Evolutionary conservation across 2,888 invertebrate genomes (phyloP), one percentile per base, ranked within the genome.

Genomic region (Acrocyrtus sp.): DNA sequence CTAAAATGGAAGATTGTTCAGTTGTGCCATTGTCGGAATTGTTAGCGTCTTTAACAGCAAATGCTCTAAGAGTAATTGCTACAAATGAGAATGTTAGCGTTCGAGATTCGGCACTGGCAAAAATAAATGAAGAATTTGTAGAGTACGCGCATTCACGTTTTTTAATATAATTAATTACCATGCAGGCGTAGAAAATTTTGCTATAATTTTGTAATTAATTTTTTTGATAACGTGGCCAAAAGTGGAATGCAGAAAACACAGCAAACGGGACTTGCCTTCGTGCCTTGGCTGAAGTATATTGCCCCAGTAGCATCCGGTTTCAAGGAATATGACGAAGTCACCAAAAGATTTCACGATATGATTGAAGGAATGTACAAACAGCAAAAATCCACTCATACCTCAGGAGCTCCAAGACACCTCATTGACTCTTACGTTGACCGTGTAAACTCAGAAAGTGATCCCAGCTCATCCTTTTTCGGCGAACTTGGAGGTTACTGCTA

Each of bases 391-490:
- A 54, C 50, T 6, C 60, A 50, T 19, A 19, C 43, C 21, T 56
- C 51, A 6, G 43, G 56, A 4, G 26, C 34, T 1, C 60, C 74
- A 39, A 70, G 63, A 22, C 39, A 72, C 63, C 69, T 78, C 21
- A 76, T 69, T 6, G 72, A 76, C 57, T 65, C 69, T 4, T 77
- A 77, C 26, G 48, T 76, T 12, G 17, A 74, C 4, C 62, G 70
- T 26, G 68, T 75, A 21, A 17, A 57, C 2, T 50, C 51, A 50
- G 67, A 69, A 0, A 57, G 54, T 3, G 72, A 75, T 62, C 41
- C 65, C 12, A 43, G 65, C 15, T 76, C 75, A 4, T 70, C 67
- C 24, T 78, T 78, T 68, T 74, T 76, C 51, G 56, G 68, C 26
- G 29, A 63, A 17, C 39, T 26, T n/a, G 78, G 77, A 41, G 41